phyloP scores from a whole-genome alignment of 2,888 invertebrate genomes.

The Meloe dianella region DNA sequence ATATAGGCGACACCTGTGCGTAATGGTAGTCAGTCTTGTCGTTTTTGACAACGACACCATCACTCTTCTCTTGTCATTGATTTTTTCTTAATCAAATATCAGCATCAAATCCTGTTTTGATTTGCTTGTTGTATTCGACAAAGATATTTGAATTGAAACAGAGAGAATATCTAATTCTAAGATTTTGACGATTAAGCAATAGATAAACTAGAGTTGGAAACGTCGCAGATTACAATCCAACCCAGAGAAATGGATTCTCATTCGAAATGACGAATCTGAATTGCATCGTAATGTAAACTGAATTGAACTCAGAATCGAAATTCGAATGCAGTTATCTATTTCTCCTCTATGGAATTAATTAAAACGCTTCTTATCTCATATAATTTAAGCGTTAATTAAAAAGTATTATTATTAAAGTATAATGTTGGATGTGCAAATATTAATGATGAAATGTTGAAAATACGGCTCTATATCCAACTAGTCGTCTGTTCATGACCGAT shows the following conservation, averaged over 20 bases:
- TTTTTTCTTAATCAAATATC: neutral
- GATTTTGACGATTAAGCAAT: neutral
- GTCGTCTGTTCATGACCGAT: neutral
- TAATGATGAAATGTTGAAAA: neutral
- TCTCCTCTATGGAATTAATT: too few species aligned
- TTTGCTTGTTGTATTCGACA: neutral
- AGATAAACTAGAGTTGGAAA: constrained; percentile 1
- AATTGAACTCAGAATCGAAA: neutral
- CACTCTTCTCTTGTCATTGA: neutral
- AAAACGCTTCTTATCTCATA: too few species aligned
- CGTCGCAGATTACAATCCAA: constrained; percentile 1
- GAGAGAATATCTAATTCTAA: neutral
- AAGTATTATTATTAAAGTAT: neutral
- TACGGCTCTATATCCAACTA: neutral
- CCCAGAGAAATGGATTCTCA: neutral
- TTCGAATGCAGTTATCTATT: neutral
- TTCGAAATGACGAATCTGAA: neutral
- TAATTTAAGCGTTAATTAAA: neutral
- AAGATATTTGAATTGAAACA: neutral
- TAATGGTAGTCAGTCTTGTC: constrained; percentile 36
- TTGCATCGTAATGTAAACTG: constrained; percentile 4
- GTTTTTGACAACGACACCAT: constrained; percentile 14
- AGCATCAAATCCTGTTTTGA: neutral
- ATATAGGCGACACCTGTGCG: constrained; percentile 35
- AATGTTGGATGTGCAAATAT: neutral